phyloP scores from a whole-genome alignment of 2,113 vertebrate species.

The Paradoxurus hermaphroditus region DNA sequence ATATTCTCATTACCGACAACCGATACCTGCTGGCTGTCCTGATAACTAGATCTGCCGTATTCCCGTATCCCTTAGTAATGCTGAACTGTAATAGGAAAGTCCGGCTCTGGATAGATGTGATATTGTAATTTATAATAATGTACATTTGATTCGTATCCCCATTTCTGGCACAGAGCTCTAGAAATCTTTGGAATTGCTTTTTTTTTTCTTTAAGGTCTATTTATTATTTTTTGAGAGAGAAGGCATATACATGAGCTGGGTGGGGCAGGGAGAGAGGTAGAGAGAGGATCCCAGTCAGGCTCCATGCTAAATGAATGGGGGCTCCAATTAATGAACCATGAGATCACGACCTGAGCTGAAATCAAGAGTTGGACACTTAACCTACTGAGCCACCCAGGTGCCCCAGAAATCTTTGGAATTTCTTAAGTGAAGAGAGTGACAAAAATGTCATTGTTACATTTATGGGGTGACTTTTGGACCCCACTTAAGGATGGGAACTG shows the following conservation, averaged over 20 bases:
- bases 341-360: too few species aligned
- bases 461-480: neutral
- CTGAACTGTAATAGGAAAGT: neutral
- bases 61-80: neutral
- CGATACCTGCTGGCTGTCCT: neutral
- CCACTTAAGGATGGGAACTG: neutral
- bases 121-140: neutral
- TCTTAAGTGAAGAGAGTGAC: neutral
- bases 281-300: too few species aligned
- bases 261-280: too few species aligned
- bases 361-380: too few species aligned
- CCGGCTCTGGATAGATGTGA: neutral
- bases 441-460: neutral
- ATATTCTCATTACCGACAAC: neutral
- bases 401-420: neutral
- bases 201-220: too few species aligned
- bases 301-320: too few species aligned
- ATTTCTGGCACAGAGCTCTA: neutral
- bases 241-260: too few species aligned
- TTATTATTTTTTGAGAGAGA: too few species aligned
- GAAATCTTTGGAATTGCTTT: neutral
- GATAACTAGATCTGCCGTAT: neutral
- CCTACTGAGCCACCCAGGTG: too few species aligned
- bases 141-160: neutral
- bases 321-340: too few species aligned